Evolutionary conservation across 2,888 invertebrate genomes (phyloP).

Genomic region (Suillia variegata): DNA sequence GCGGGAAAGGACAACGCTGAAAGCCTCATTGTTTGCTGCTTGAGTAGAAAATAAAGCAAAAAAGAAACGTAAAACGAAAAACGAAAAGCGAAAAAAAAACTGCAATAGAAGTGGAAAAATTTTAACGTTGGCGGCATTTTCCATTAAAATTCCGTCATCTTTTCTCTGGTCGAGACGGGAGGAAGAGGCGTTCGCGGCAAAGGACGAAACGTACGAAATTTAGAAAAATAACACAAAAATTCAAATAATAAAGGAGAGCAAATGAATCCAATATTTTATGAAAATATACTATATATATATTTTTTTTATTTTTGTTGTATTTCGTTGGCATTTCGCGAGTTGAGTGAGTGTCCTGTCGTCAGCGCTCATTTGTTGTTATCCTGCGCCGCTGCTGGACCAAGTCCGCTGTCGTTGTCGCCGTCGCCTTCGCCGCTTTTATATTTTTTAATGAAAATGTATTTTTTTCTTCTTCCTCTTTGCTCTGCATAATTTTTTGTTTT

Average conservation of each 20-base stretch:
- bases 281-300: conserved; percentile 33
- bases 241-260: conserved; percentile 54
- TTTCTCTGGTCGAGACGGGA: too few relatives aligned
- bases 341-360: conserved; percentile 13
- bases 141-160: conserved; percentile 57
- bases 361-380: neutral
- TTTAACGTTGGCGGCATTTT: conserved; percentile 52
- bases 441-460: conserved; percentile 29
- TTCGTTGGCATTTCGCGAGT: neutral
- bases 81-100: too few relatives aligned
- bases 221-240: conserved; percentile 48
- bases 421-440: conserved; percentile 3
- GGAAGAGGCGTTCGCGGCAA: too few relatives aligned
- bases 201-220: too few relatives aligned
- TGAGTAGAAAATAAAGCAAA: neutral
- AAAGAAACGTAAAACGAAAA: too few relatives aligned
- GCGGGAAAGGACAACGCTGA: neutral
- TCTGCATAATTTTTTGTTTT: too few relatives aligned
- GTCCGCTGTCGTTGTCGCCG: neutral
- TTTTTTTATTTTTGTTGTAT: conserved; percentile 1
- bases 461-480: conserved; percentile 31
- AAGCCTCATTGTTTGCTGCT: conserved; percentile 4
- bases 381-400: too few relatives aligned
- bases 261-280: conserved; percentile 55
- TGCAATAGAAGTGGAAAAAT: too few relatives aligned